A percentile compares a stretch with the other conserved stretches of the same genome.
These are phyloP conservation scores for Drosophila sp. DNA, from an alignment of 1,140 invertebrate species.

Conservation along the genomic window DNA sequence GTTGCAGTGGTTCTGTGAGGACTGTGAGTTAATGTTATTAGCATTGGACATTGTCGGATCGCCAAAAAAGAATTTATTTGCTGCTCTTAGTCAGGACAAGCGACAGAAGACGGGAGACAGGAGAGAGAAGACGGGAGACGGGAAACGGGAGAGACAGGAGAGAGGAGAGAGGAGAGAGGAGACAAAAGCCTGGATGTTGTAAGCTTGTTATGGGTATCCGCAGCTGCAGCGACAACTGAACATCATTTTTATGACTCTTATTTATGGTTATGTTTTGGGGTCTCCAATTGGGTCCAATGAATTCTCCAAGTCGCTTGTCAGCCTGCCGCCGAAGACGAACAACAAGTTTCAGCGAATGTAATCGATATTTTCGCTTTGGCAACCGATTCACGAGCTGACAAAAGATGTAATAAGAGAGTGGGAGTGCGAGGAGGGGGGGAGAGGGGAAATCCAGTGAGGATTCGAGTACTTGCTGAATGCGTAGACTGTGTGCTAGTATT, in stretches of 20 bases:
- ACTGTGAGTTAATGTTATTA: conserved; percentile 73
- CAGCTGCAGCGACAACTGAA: conserved; percentile 69
- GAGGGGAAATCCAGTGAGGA: background rate
- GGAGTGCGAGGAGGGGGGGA: background rate
- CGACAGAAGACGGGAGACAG: background rate
- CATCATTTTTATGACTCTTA: conserved; percentile 80
- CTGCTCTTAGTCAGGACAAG: conserved; percentile 27
- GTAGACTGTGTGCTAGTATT: too few relatives aligned
- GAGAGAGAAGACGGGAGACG: background rate
- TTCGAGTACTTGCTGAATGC: too few relatives aligned
- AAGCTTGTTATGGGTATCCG: conserved; percentile 17
- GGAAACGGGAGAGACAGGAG: too few relatives aligned
- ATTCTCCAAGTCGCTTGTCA: background rate
- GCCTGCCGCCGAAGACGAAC: background rate
- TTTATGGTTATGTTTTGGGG: conserved; percentile 67
- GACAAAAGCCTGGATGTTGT: background rate
- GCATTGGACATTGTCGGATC: conserved; percentile 62
- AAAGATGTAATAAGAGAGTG: conserved; percentile 27
- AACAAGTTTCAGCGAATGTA: conserved; percentile 54
- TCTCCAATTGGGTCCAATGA: conserved; percentile 1
- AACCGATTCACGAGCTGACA: conserved; percentile 33
- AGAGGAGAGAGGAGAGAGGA: background rate
- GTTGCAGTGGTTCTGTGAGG: conserved; percentile 3
- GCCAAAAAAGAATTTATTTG: conserved; percentile 63
- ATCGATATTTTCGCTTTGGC: conserved; percentile 50